Evolutionary conservation across 2,888 invertebrate species (phyloP), one percentile per base, ranked within the genome.

Genomic region (Cosmia trapezina): DNA sequence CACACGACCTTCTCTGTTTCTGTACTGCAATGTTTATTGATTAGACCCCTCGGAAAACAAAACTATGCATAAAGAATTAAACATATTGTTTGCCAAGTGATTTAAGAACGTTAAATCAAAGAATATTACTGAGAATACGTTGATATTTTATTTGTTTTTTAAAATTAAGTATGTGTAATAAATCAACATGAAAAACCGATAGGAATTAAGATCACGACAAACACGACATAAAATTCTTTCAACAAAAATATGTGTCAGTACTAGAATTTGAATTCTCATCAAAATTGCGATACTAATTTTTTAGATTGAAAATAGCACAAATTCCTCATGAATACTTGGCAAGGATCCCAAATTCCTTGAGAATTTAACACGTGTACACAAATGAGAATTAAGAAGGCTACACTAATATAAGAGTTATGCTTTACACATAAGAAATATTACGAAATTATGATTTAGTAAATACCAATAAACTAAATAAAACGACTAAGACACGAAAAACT

Each of bases 291-390:
- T 75, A 61, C 73, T 54, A 70, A 33, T 83, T 85, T 86, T 84
- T 80, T 81, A 85, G 78, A 87, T 84, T 86, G 79, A 86, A 89
- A 91, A 89, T 88, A 89, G 87, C 85, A 80, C 84, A 78, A 85
- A 89, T 89, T 83, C 86, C 83, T 75, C 83, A 84, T 79, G 86
- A 89, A 88, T 87, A 86, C 82, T 91, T 92, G 92, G 92, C 91
- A 89, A 72, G 64, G 61, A 73, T 88, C 90, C 92, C 88, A 89
- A 81, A 88, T 82, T 89, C 84, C 76, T 78, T 66, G 76, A 81
- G 84, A 86, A 89, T 86, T 81, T 80, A 80, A 81, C 76, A 74
- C 67, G 73, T 68, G 53, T 77, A 65, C 68, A 81, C 70, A 81
- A 78, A 78, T 66, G 63, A 57, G 43, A 70, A 61, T 68, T 71